Evolutionary conservation across 2,113 vertebrate species (phyloP).

Genomic region (Motacilla alba): DNA sequence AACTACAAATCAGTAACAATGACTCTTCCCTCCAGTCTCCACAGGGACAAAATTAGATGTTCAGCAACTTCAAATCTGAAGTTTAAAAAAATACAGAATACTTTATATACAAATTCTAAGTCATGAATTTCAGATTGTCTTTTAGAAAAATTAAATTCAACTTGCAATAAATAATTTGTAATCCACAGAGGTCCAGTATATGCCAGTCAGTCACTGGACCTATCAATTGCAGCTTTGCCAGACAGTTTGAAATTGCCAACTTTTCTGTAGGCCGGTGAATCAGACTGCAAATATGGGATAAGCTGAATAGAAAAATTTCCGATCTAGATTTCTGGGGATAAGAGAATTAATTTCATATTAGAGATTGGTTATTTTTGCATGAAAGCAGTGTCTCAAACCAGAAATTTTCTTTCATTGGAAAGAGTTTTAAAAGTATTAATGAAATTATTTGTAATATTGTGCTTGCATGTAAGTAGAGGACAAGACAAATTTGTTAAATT

Average conservation of each 20-base stretch:
- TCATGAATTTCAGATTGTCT: background rate
- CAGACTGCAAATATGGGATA: background rate
- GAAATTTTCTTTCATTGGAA: background rate
- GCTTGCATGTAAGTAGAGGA: background rate
- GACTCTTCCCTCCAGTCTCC: background rate
- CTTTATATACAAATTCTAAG: background rate
- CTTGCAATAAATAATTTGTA: background rate
- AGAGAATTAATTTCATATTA: background rate
- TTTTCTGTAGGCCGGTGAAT: background rate
- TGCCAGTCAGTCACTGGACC: background rate
- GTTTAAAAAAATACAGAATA: background rate
- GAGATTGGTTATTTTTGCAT: background rate
- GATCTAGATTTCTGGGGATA: background rate
- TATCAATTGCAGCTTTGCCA: background rate
- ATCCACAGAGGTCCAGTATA: background rate
- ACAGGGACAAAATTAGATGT: background rate
- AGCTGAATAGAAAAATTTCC: background rate
- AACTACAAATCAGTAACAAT: background rate
- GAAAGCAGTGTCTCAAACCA: background rate
- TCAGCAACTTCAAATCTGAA: background rate
- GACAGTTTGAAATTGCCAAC: background rate
- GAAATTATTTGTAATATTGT: background rate
- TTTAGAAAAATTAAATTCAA: background rate
- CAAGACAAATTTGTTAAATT: background rate
- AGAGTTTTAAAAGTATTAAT: background rate